phyloP scores from a whole-genome alignment of 2,888 invertebrate species.

The Sussaba pulchella region DNA sequence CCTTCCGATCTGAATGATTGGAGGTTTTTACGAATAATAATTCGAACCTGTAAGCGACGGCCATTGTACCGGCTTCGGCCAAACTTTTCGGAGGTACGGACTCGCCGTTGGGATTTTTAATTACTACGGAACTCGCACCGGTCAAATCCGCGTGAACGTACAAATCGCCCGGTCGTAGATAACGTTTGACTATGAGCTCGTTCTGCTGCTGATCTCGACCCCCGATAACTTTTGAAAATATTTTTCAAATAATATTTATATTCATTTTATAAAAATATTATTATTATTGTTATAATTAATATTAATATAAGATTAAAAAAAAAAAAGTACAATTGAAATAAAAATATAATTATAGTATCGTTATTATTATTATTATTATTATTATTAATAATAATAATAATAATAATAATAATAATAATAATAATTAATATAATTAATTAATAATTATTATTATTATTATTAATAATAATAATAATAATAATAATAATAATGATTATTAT shows the following conservation, averaged over 20 bases:
- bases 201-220: constrained; percentile 99
- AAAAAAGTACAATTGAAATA: too few species aligned
- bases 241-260: constrained; percentile 22
- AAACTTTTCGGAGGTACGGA: constrained; percentile 97
- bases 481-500: too few species aligned
- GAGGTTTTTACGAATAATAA: not conserved
- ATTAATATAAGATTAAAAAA: too few species aligned
- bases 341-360: too few species aligned
- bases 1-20: constrained; percentile 3
- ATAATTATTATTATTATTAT: too few species aligned
- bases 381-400: too few species aligned
- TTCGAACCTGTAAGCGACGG: constrained; percentile 93
- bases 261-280: constrained; percentile 7
- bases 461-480: too few species aligned
- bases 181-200: constrained; percentile 98
- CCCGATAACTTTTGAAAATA: constrained; percentile 89
- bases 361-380: too few species aligned
- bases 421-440: too few species aligned
- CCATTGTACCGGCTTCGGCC: constrained; percentile 98
- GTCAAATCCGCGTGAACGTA: constrained; percentile 99
- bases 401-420: too few species aligned
- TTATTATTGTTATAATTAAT: constrained; percentile 12
- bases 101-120: constrained; percentile 92
- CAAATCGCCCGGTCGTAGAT: constrained; percentile 93
- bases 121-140: constrained; percentile 95